Percentiles rank a stretch among this genome's conserved stretches.
These are phyloP conservation scores for Coregonus clupeaformis DNA, from an alignment of 2,113 vertebrate genomes.

Conservation along the genomic window DNA sequence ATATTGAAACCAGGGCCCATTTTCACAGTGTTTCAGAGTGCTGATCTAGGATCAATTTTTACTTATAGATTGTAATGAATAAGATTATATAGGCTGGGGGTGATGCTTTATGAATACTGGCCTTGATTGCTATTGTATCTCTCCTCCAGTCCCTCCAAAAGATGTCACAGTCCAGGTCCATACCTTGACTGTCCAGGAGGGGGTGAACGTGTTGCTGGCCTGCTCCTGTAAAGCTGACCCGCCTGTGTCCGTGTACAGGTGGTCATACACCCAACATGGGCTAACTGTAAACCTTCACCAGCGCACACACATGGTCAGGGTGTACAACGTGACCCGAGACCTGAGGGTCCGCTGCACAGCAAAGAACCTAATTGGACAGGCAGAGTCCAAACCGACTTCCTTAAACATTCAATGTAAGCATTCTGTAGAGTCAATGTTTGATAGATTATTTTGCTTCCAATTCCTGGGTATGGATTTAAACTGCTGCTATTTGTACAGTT, in stretches of 20 bases:
- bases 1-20: too few species aligned
- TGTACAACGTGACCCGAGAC: slow-evolving; percentile 71
- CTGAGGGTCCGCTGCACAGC: slow-evolving; percentile 67
- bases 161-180: slow-evolving; percentile 67
- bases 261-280: slow-evolving; percentile 66
- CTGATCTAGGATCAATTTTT: too few species aligned
- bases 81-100: too few species aligned
- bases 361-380: slow-evolving; percentile 66
- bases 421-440: neutral
- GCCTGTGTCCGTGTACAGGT: slow-evolving; percentile 64
- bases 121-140: neutral
- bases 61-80: too few species aligned
- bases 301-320: slow-evolving; percentile 45
- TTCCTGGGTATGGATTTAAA: neutral
- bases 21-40: too few species aligned
- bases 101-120: neutral
- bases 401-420: slow-evolving; percentile 72
- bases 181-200: slow-evolving; percentile 60
- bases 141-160: slow-evolving; percentile 69
- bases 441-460: neutral
- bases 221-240: slow-evolving; percentile 78
- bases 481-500: neutral
- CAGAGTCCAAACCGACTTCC: slow-evolving; percentile 51
- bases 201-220: slow-evolving; percentile 63
- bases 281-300: slow-evolving; percentile 44